A percentile compares a stretch with the other conserved stretches of the same genome.
phyloP scores from a whole-genome alignment of 2,113 vertebrate species.

The Melanotaenia duboulayi region DNA sequence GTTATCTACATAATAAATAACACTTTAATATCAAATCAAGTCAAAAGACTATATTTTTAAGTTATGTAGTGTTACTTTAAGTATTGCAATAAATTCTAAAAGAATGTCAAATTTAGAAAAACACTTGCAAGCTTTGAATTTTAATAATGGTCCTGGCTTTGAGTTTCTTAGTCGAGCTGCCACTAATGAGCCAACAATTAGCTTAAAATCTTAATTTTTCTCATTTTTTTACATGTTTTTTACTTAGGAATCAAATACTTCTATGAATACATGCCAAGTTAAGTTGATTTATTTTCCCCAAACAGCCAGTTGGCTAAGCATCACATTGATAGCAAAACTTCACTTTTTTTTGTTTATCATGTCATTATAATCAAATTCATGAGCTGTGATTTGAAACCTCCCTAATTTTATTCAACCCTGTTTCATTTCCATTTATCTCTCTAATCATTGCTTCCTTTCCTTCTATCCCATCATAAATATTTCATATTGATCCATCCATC shows the following conservation, averaged over 20 bases:
- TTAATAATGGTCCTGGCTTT: slow-evolving; percentile 21
- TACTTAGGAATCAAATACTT: slow-evolving; percentile 26
- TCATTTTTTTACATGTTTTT: slow-evolving; percentile 11
- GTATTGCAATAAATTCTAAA: neutral
- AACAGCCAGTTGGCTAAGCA: neutral
- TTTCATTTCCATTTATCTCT: neutral
- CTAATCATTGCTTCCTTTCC: neutral
- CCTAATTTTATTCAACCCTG: neutral
- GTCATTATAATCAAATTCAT: slow-evolving; percentile 13
- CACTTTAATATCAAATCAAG: too few relatives aligned
- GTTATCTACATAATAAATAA: too few relatives aligned
- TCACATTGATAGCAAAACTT: neutral
- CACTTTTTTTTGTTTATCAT: neutral
- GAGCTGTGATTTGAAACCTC: neutral
- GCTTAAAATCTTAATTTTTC: slow-evolving; percentile 8
- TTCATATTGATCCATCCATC: slow-evolving; percentile 30
- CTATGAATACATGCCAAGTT: slow-evolving; percentile 9
- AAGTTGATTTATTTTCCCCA: neutral
- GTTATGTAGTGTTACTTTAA: too few relatives aligned
- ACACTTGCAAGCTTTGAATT: slow-evolving; percentile 14
- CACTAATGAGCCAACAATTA: slow-evolving; percentile 41
- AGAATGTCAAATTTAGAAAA: neutral
- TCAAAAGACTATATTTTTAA: too few relatives aligned
- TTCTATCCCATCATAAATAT: slow-evolving; percentile 10
- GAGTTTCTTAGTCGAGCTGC: neutral